Base-by-base conservation (phyloP, 2,888 invertebrate species). In the Oscheius sp. region DNA sequence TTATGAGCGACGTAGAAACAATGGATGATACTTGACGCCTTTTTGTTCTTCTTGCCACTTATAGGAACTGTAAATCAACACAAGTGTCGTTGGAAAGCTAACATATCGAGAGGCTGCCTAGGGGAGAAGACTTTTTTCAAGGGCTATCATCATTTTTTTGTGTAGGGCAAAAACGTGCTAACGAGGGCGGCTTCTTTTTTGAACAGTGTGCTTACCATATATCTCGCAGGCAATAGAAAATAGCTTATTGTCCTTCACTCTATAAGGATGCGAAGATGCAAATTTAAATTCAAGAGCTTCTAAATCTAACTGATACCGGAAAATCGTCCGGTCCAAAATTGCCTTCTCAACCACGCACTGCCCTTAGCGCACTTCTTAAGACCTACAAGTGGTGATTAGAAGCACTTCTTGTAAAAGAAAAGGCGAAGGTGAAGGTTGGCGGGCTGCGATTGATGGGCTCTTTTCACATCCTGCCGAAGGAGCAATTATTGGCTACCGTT, bases 1-100 rank as follows among this genome's bases (percentile, higher is more conserved):
- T 53, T 69, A 43, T 46, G 53, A 23, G 52, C 63, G 25, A 13
- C 69, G 35, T 49, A 29, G 49, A 70, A 58, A 70, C 58, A 70
- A 59, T 45, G 52, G 49, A 58, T 52, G 59, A 70, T 52, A 70
- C 70, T 59, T 70, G 58, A 58, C 59, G 59, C 70, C 70, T 70
- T 70, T 59, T 70, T 70, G 59, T 59, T 9, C 35, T 21, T 13
- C 58, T 23, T n/a, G 23, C 70, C 58, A 58, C 52, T 52, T 70
- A 66, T 16, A 18, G 9, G 52, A n/a, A 49, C 52, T 29, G 52
- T 52, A n/a, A 25, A 66, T 49, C 35, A 35, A 66, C 52, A 66
- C 25, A 66, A 66, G 52, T 35, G 35, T 43, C 16, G 58, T 6
- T 43, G 43, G 6, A 18, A n/a, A 45, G 61, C 45, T 61, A 61